Evolutionary conservation across 2,888 invertebrate species (phyloP), one percentile per base, ranked within the genome.

Genomic region (Perdita meconis): DNA sequence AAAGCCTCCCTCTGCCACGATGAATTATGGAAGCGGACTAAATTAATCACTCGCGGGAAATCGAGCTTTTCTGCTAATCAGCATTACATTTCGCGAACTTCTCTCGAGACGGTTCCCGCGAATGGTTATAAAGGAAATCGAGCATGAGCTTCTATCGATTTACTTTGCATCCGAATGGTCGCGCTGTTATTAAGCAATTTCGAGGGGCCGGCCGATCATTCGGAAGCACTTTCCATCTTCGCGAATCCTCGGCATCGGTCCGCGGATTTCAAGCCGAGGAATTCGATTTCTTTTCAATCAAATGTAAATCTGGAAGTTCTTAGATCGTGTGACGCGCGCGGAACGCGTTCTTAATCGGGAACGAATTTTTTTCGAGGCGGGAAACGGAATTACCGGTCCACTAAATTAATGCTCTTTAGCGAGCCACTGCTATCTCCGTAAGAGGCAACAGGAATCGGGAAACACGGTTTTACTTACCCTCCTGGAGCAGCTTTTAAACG

Each of bases 401-500:
- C 24, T 34, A n/a, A 16, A 59, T 16, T 65, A 56, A 56, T 55
- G 38, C 26, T 34, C 13, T 5, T 47, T 47, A 47, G 47, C 19
- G 36, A n/a, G 34, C 36, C 22, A 51, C 57, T 59, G 47, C 50
- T 30, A 30, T 47, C 30, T 61, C 34, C 26, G 51, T 1, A 19
- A 51, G 2, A 30, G 19, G 30, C 22, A 34, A 16, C 60, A 36
- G 22, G 66, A 66, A 65, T 63, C 59, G 34, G 38, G 57, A 57
- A 66, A 40, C 57, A 51, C 16, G 70, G 56, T 68, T 60, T 63
- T 47, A 30, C 63, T 40, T 61, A 60, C 47, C 53, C 55, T 13
- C 42, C 38, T 24, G 26, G 50, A 57, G 72, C 50, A 42, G 51
- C 69, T 63, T 60, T 55, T 59, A 69, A 66, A 59, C 75, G 80